These are phyloP conservation scores for Schlechtendalia chinensis DNA, from an alignment of 1,140 invertebrate species.

Conservation along the genomic window DNA sequence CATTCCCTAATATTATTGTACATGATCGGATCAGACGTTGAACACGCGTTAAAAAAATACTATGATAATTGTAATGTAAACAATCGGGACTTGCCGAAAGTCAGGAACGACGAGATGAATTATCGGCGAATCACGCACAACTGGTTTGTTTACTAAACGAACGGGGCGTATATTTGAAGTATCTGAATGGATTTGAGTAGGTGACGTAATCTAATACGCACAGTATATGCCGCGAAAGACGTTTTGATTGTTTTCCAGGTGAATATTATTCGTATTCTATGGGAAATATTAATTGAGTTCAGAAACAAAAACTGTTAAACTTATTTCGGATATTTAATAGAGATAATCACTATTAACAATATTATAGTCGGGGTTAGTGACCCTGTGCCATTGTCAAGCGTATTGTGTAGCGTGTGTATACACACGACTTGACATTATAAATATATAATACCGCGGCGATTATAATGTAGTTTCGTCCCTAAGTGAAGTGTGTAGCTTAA, in stretches of 20 bases:
- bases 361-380: not conserved
- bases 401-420: not conserved
- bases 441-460: not conserved
- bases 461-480: constrained; percentile 1
- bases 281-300: too few species aligned
- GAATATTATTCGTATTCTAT: not conserved
- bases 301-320: not conserved
- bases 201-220: too few species aligned
- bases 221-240: not conserved
- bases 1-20: not conserved
- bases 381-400: not conserved
- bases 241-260: not conserved
- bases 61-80: not conserved
- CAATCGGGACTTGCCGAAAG: not conserved
- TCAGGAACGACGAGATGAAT: not conserved
- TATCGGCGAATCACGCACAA: not conserved
- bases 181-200: too few species aligned
- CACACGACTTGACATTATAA: not conserved
- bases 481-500: not conserved
- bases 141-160: not conserved
- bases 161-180: too few species aligned
- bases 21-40: too few species aligned
- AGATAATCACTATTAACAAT: not conserved
- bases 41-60: not conserved
- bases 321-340: not conserved